Evolutionary conservation across 2,888 invertebrate genomes (phyloP), one percentile per base, ranked within the genome.

Genomic region (Perizoma affinitatum): DNA sequence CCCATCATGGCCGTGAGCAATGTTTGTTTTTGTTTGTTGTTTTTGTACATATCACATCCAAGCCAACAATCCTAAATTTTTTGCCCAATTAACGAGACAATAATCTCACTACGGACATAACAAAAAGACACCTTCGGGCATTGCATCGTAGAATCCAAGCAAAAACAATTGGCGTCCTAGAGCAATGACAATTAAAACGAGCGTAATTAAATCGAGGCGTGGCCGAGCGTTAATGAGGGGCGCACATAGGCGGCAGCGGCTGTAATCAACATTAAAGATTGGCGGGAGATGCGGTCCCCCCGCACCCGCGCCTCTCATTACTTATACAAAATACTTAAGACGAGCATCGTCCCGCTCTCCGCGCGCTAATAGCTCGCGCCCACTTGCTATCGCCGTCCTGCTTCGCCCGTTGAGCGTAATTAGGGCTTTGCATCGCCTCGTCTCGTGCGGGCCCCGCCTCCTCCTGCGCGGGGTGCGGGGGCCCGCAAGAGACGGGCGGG

Each of bases 281-380:
- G 91, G 92, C 92, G 92, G 90, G 91, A 92, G 92, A 91, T 91
- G 91, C 84, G 81, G 79, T 80, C 78, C 87, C 87, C 89, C 84
- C 84, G 79, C 82, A 83, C 90, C 87, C 91, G 89, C 91, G 83
- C 93, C 93, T 86, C 93, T 92, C 91, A 92, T 92, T 92, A 92
- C 92, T 92, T 93, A 92, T 92, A 93, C 92, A 93, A 92, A 93
- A 92, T 92, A 92, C 92, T 91, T 91, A 91, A 92, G 92, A 90
- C 90, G 90, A 80, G 87, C 90, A 89, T 89, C 93, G 92, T 90
- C 93, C 90, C 89, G 90, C 94, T 93, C 93, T 94, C 93, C 93
- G 93, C 92, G 93, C 87, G 94, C 94, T 94, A 94, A 94, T 94
- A 94, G 93, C 93, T 93, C 92, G 93, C 93, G 93, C 92, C 90